These are phyloP conservation scores for Lytechinus variegatus DNA, from an alignment of 35 echinoderm and acorn worm species.

Conservation along the genomic window DNA sequence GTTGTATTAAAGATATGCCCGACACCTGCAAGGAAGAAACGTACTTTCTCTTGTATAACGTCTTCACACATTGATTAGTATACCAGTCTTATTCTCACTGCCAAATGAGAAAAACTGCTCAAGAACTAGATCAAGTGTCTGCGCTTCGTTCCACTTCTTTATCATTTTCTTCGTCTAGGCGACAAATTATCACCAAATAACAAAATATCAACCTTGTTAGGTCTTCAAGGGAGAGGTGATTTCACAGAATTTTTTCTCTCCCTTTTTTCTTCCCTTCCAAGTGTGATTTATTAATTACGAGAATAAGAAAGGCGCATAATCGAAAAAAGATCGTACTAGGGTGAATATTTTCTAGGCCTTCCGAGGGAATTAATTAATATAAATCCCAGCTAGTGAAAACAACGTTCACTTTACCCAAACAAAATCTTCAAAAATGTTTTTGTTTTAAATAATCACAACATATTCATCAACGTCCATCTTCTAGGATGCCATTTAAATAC, in stretches of 20 bases:
- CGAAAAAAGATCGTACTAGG: neutral
- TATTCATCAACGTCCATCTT: neutral
- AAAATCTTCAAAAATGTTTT: neutral
- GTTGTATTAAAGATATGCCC: neutral
- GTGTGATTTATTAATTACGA: slow-evolving; percentile 20
- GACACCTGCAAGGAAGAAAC: neutral
- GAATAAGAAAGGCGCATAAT: neutral
- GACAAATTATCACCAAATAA: slow-evolving; percentile 38
- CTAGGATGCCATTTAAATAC: neutral
- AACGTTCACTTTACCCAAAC: neutral
- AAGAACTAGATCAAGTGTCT: slow-evolving; percentile 48
- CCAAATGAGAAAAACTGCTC: slow-evolving; percentile 42
- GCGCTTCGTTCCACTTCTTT: neutral
- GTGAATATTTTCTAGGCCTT: neutral
- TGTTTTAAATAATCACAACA: neutral
- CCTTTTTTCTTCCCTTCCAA: no score
- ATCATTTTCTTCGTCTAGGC: slow-evolving; percentile 29
- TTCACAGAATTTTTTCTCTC: neutral
- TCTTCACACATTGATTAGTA: slow-evolving; percentile 44
- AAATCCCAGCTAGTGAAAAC: neutral
- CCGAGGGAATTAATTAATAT: neutral
- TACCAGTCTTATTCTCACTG: slow-evolving; percentile 3
- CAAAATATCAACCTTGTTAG: slow-evolving; percentile 36
- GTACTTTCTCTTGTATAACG: neutral
- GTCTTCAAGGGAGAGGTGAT: slow-evolving; percentile 16